Evolutionary conservation across 1,140 invertebrate species (phyloP), one percentile per base, ranked within the genome.

Genomic region (Eupristina koningsbergeri): DNA sequence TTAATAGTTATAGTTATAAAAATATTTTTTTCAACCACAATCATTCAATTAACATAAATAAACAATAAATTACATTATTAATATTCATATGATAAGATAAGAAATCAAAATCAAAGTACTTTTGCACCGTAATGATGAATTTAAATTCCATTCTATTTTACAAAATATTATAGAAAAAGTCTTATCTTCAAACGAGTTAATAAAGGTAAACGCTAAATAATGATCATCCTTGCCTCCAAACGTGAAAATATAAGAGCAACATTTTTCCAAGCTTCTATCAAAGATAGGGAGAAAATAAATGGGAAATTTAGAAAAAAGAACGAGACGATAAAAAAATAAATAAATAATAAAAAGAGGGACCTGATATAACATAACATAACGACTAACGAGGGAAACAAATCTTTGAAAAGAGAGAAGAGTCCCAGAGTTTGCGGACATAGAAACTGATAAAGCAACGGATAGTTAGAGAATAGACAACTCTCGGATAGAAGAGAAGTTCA

Each of bases 141-240:
- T 83, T 78, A 83, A 50, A 50, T 50, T 7, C 6, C 47, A 50
- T 50, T 50, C 47, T 71, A 83, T 78, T 81, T 53, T 50, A n/a
- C 0, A 31, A 26, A 15, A 29, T n/a, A 45, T 34, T 6, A 67
- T 29, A 77, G 83, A 22, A 84, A 84, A 74, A 80, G 63, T 84
- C 77, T 84, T 84, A 84, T 84, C 83, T 84, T 29, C 50, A 63
- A 79, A 74, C 67, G 83, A 80, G 83, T 84, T 84, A 80, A 79
- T 84, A 84, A 84, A 84, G 67, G 17, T 80, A 80, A 84, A 84
- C 53, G 77, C 80, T 77, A 84, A 84, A 79, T 84, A 80, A 50
- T 50, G 47, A 36, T 73, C 76, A 84, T 47, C 64, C 63, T 77
- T 69, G 58, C 63, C 61, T 7, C 9, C 15, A 22, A 7, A 17